Conservation (phyloP, 2,113 vertebrate genomes). For the Ageneiosus marmoratus region DNA sequence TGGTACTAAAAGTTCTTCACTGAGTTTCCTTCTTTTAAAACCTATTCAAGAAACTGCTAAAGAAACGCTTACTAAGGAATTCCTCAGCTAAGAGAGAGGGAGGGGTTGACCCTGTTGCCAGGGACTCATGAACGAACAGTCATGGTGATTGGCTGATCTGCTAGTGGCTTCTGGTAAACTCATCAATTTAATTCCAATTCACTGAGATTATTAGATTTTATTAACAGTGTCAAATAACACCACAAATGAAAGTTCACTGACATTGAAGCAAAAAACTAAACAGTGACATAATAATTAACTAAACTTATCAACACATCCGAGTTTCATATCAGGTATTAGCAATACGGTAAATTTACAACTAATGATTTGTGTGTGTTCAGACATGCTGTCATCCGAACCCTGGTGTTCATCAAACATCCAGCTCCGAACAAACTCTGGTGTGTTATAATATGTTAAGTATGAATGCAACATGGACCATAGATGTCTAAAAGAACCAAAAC, state of each 20-base stretch:
- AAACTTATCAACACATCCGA: neutral
- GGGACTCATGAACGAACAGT: neutral
- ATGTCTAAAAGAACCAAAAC: too few species aligned
- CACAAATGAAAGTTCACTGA: neutral
- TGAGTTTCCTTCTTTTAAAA: constrained; percentile 12
- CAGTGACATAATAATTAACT: neutral
- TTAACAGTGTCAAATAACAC: neutral
- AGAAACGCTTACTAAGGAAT: constrained; percentile 4
- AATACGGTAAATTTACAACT: neutral
- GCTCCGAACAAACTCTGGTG: too few species aligned
- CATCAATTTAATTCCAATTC: neutral
- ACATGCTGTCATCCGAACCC: too few species aligned
- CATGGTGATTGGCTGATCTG: neutral
- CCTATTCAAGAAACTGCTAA: constrained; percentile 16
- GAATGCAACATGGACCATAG: too few species aligned
- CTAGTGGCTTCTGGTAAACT: neutral
- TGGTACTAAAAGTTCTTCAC: constrained; percentile 12
- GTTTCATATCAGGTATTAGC: neutral
- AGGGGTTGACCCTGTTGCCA: neutral
- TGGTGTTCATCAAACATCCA: too few species aligned
- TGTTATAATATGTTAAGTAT: too few species aligned
- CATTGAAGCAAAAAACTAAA: neutral
- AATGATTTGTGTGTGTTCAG: neutral
- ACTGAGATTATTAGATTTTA: neutral
- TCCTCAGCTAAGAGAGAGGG: constrained; percentile 7